These are phyloP conservation scores for Muricea muricata DNA, from an alignment of 92 coral and sea anemone species.

Conservation along the genomic window DNA sequence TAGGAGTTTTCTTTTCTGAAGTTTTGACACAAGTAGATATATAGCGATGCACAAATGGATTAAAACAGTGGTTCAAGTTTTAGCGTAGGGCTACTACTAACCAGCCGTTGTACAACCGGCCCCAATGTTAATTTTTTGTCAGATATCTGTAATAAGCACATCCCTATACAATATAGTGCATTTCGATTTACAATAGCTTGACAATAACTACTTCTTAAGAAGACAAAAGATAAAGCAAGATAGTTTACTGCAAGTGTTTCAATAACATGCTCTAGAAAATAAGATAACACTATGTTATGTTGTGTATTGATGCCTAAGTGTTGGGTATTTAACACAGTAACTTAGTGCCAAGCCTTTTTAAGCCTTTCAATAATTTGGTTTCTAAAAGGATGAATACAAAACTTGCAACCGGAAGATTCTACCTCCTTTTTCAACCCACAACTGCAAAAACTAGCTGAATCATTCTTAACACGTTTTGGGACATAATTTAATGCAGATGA, in stretches of 20 bases:
- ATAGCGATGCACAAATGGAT: no score
- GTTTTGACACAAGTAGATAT: no score
- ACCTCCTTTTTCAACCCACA: neutral
- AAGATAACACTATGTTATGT: neutral
- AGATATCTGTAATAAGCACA: no score
- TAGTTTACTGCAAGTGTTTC: neutral
- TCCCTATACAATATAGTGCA: no score
- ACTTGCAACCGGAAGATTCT: neutral
- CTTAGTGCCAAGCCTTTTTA: neutral
- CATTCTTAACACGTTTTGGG: neutral
- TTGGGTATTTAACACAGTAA: neutral
- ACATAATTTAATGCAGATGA: neutral
- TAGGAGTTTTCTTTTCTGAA: no score
- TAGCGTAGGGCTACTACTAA: no score
- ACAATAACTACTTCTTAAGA: neutral
- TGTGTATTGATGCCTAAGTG: no score
- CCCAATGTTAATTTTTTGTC: no score
- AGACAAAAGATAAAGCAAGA: neutral
- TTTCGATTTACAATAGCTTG: no score
- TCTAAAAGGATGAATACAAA: neutral
- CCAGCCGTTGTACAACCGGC: no score
- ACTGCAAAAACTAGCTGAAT: neutral
- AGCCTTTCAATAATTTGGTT: neutral
- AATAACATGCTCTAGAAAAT: neutral
- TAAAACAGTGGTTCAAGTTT: no score